These are phyloP conservation scores for Picus viridis DNA, from an alignment of 2,797 vertebrate genomes.

Conservation along the genomic window DNA sequence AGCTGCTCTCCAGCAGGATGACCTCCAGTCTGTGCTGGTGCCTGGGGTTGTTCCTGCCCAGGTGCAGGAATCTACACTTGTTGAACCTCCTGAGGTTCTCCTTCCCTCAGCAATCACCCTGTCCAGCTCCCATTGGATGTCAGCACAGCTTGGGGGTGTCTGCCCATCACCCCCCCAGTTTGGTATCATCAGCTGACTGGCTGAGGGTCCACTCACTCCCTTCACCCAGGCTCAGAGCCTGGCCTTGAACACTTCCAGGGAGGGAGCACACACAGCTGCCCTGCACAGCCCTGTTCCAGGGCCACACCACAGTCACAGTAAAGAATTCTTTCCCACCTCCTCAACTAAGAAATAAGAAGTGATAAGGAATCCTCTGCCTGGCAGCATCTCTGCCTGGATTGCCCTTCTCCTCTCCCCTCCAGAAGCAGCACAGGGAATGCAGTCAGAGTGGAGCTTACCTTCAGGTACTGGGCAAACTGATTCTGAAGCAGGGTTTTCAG, in stretches of 20 bases:
- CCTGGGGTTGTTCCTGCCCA: too few species aligned
- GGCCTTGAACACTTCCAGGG: neutral
- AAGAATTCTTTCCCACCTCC: neutral
- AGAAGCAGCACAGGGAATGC: neutral
- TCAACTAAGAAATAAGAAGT: neutral
- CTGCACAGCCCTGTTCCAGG: neutral
- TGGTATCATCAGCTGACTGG: too few species aligned
- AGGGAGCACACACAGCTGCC: neutral
- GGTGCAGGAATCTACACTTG: too few species aligned
- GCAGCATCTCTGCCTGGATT: neutral
- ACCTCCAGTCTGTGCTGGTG: too few species aligned
- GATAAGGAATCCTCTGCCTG: neutral
- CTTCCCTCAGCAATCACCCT: too few species aligned
- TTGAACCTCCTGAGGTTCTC: too few species aligned
- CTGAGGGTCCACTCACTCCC: too few species aligned
- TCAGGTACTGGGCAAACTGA: conserved; percentile 64
- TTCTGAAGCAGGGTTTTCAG: conserved; percentile 63
- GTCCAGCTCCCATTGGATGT: too few species aligned
- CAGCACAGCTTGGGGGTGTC: too few species aligned
- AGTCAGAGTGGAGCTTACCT: conserved; percentile 41
- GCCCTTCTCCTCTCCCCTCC: neutral
- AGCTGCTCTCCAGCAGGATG: too few species aligned
- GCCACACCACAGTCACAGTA: neutral
- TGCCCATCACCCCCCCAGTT: too few species aligned
- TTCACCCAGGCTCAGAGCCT: neutral